Evolutionary conservation across 2,888 invertebrate species (phyloP), one percentile per base, ranked within the genome.

Genomic region (Nemotelus nigrinus): DNA sequence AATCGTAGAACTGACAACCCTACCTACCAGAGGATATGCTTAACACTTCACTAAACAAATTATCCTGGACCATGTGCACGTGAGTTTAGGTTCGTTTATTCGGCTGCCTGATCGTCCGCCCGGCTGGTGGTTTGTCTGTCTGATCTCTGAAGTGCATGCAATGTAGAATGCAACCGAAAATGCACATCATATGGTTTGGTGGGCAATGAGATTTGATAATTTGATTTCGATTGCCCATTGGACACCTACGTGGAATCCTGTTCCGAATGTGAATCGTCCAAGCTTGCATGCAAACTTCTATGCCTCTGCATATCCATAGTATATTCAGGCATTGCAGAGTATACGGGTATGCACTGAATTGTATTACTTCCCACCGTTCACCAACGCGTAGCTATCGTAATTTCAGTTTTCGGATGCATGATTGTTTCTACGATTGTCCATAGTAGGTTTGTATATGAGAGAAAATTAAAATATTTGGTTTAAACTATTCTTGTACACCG

Each of bases 131-230:
- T 68, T 68, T 68, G 68, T 44, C 53, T 44, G 44, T 68, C 10
- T 39, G 68, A 44, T 68, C 68, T 68, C 68, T 50, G 43, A 68
- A 68, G 68, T 68, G 68, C 68, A 68, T 68, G 68, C 68, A 68
- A 68, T 68, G 68, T 72, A 44, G 47, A 71, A 58, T 71, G 72
- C 72, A 57, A 72, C 72, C 72, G 72, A 72, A 72, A 72, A 72
- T 72, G 72, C 58, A 72, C 53, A 72, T 72, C 72, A 72, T 45
- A 72, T 58, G 72, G 72, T 58, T 72, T 72, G 53, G 58, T 72
- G 72, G 72, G 72, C 72, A 72, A 72, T 72, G 58, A 72, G 58
- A 72, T 72, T 72, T 72, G 72, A 72, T 72, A 72, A 72, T 72
- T 72, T 72, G 72, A 72, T 72, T 72, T 72, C 72, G 72, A 58